Base-by-base conservation (phyloP, 2,797 vertebrate species). In the Monodelphis domestica region DNA sequence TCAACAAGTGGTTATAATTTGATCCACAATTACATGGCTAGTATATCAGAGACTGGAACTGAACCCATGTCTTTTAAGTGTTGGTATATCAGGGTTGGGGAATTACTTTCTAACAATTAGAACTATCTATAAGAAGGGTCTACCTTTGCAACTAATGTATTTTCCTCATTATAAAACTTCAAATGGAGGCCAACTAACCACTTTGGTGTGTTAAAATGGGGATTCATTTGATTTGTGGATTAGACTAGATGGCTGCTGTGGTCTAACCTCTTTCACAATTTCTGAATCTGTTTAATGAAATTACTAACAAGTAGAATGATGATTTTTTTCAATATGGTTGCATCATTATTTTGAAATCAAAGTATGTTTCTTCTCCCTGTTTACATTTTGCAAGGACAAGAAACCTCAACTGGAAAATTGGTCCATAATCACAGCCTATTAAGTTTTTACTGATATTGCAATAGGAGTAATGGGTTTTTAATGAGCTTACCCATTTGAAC, bases 371-470 rank as follows among this genome's bases (percentile, higher is more conserved):
- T 94, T 50, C 93, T 96, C 95, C 95, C 96, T 97, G 96, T 97
- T 97, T 97, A 97, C 93, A 96, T 92, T 97, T 96, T 96, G 59
- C 5, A 92, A 95, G 92, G 95, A 97, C 90, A 96, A 96, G 93
- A 96, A 95, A 90, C 12, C 93, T 97, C 97, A 97, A 97, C 96
- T 97, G 97, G 96, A 97, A 97, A 97, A 97, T 97, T 97, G 97
- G 96, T 89, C 95, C 95, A 95, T 96, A 97, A 97, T 97, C 96
- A 96, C 97, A 97, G 95, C 91, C 95, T 97, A 97, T 97, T 97
- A 97, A 96, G 96, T 95, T 96, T 97, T 97, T 96, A 97, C 96
- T 97, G 96, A 97, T 97, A 97, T 96, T 97, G 96, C 93, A 96
- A 96, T 94, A 95, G 93, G 96, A 94, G 78, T 97, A 97, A 97